These are phyloP conservation scores for Dendrolimus houi DNA, from an alignment of 2,888 invertebrate genomes.

Conservation along the genomic window DNA sequence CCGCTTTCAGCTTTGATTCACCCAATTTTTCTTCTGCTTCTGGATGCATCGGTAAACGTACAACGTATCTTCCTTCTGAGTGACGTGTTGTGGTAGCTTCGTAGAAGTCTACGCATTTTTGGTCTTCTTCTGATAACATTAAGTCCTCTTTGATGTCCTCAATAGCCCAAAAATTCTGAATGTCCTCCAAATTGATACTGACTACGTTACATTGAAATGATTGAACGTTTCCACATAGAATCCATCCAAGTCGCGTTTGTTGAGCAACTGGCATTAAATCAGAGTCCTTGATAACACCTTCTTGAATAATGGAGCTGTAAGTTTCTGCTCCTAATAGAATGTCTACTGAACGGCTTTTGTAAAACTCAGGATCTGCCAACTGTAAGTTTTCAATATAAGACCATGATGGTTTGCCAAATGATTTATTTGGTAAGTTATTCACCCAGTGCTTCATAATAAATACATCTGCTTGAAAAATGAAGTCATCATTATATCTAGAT, in stretches of 20 bases:
- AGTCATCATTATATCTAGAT: constrained; percentile 2
- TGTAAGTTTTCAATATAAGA: constrained; percentile 8
- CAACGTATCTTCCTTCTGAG: constrained; percentile 7
- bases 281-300: constrained; percentile 7
- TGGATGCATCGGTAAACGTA: neutral
- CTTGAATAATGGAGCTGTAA: constrained; percentile 7
- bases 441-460: constrained; percentile 5
- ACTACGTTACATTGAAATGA: constrained; percentile 10
- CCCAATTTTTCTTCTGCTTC: neutral
- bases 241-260: constrained; percentile 17
- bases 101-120: too few relatives aligned
- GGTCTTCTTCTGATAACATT: constrained; percentile 6
- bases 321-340: constrained; percentile 13
- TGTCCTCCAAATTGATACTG: constrained; percentile 7
- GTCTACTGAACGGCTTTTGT: constrained; percentile 11
- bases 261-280: constrained; percentile 5
- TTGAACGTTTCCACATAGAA: constrained; percentile 10
- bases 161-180: constrained; percentile 8
- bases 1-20: too few relatives aligned
- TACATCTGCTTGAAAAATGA: constrained; percentile 3
- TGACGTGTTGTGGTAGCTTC: constrained; percentile 5
- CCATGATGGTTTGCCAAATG: constrained; percentile 11
- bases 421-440: constrained; percentile 8
- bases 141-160: constrained; percentile 7
- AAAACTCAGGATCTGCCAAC: constrained; percentile 15